Base-by-base conservation (phyloP, 2,113 vertebrate species). In the Scophthalmus maximus region DNA sequence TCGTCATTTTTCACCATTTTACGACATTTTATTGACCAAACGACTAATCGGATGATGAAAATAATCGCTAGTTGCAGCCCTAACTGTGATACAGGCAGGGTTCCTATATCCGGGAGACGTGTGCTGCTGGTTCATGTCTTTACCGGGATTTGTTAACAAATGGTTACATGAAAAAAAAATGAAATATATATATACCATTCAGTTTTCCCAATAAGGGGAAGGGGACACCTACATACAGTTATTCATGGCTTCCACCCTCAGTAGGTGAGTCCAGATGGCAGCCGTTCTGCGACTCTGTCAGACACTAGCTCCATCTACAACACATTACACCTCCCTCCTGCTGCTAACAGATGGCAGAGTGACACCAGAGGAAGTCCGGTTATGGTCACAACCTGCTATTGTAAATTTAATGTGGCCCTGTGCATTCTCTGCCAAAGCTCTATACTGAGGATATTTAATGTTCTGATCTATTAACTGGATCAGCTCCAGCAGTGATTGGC, bases 271-370 rank as follows among this genome's bases (percentile, higher is more conserved):
- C 47, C 63, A 76, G 74, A 76, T 52, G 81, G 67, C 25, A 9
- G 34, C 5, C 25, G 1, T 14, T n/a, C 68, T 58, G 79, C 26
- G 65, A 64, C 51, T 49, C 84, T 17, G 63, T 73, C 46, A 56
- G 67, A 62, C 65, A 46, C 14, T 8, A 42, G 17, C 40, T 42
- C 18, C 18, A 17, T 42, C 40, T 42, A 18, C 7, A 46, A n/a
- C 17, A 46, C 17, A 20, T 20, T 8, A 46, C 42, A 8, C 42
- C 42, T 71, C 25, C 83, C 59, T 81, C 70, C 52, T 83, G 69
- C 68, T 55, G 68, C 56, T 42, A 44, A 46, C 81, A 86, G 85
- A 87, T 84, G 81, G 85, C 59, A 66, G 46, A 7, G 0, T 11
- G 18, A 68, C 44, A 76, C 62, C 47, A 76, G 25, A 69, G 7